Conservation (phyloP, 2,888 invertebrate genomes). For the Oscheius sp. region DNA sequence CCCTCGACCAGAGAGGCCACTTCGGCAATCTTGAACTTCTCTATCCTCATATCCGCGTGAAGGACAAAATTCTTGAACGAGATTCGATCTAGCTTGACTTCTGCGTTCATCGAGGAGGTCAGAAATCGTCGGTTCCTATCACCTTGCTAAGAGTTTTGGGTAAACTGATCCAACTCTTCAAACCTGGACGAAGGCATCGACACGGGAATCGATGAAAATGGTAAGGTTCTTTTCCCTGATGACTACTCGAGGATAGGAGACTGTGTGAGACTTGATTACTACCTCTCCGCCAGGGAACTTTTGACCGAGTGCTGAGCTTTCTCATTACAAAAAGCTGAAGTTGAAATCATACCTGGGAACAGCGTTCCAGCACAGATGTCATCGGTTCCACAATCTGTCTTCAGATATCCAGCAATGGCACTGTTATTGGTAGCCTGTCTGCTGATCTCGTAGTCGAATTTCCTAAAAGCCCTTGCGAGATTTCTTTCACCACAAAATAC, state of each 20-base stretch:
- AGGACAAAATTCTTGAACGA: slow-evolving; percentile 69
- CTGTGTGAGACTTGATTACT: slow-evolving; percentile 69
- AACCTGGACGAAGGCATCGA: slow-evolving; percentile 72
- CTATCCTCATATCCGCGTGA: slow-evolving; percentile 65
- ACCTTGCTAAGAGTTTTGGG: slow-evolving; percentile 58
- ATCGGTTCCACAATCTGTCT: slow-evolving; percentile 68
- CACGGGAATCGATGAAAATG: slow-evolving; percentile 67
- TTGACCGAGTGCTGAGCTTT: slow-evolving; percentile 59
- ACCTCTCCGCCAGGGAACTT: slow-evolving; percentile 70
- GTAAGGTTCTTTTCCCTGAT: slow-evolving; percentile 66
- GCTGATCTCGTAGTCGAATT: slow-evolving; percentile 72
- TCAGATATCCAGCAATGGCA: slow-evolving; percentile 68
- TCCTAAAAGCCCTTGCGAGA: slow-evolving; percentile 39
- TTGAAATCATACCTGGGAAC: slow-evolving; percentile 57
- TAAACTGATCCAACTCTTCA: background rate
- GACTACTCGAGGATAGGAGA: slow-evolving; percentile 67
- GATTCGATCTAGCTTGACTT: slow-evolving; percentile 66
- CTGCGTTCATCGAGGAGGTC: slow-evolving; percentile 70
- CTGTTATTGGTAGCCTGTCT: slow-evolving; percentile 67
- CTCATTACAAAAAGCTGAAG: background rate
- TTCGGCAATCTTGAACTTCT: slow-evolving; percentile 71
- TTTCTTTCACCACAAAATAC: slow-evolving; percentile 30
- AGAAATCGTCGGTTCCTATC: slow-evolving; percentile 70
- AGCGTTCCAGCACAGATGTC: slow-evolving; percentile 73
- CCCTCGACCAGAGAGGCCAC: slow-evolving; percentile 68